phyloP scores from a whole-genome alignment of 2,113 vertebrate species.

The Pterocles gutturalis region DNA sequence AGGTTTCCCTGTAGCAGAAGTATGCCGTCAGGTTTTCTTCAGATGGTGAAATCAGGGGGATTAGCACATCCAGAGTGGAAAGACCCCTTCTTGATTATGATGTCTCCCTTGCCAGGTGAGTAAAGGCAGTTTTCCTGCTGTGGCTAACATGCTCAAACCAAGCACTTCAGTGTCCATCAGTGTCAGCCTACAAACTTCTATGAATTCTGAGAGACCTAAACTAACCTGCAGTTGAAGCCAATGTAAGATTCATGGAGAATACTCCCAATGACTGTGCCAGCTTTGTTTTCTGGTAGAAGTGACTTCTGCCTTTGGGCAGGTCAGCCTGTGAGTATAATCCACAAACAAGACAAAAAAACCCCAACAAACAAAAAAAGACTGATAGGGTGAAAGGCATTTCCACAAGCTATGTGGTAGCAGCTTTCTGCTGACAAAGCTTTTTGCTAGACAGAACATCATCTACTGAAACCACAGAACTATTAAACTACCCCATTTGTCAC shows the following conservation, averaged over 20 bases:
- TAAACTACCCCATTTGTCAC: not conserved
- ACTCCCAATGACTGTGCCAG: not conserved
- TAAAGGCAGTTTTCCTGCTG: not conserved
- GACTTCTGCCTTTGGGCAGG: not conserved
- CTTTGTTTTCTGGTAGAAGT: not conserved
- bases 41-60: not conserved
- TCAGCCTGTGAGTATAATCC: not conserved
- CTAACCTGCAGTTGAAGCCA: not conserved
- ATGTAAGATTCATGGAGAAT: not conserved
- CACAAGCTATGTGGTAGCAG: not conserved
- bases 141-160: not conserved
- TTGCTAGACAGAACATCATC: not conserved
- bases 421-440: not conserved
- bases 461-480: conserved; percentile 4
- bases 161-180: not conserved
- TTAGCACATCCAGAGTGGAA: not conserved
- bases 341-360: not conserved
- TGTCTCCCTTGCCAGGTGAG: not conserved
- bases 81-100: not conserved
- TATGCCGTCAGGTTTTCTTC: not conserved
- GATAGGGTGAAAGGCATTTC: not conserved
- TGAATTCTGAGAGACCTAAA: not conserved
- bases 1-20: not conserved
- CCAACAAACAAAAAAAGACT: not conserved
- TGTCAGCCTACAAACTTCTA: not conserved